phyloP scores from a whole-genome alignment of 2,113 vertebrate genomes.

The Oncorhynchus gorbuscha region DNA sequence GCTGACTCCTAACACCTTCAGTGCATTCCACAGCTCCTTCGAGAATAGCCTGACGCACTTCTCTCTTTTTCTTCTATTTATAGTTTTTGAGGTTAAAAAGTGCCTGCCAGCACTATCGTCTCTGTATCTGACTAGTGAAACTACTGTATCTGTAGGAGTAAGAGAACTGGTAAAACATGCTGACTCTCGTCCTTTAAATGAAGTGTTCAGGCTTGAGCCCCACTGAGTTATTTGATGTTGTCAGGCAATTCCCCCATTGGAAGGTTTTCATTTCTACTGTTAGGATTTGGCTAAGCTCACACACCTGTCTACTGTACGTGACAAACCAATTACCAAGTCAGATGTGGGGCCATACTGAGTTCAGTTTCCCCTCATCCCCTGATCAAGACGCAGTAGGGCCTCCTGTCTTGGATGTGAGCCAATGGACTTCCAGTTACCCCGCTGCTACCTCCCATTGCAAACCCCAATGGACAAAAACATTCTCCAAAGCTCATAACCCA shows the following conservation, averaged over 20 bases:
- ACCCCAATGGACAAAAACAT: too few relatives aligned
- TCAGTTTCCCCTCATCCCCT: too few relatives aligned
- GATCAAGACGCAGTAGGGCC: too few relatives aligned
- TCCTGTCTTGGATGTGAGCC: too few relatives aligned
- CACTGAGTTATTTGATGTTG: background rate
- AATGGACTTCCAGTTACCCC: too few relatives aligned
- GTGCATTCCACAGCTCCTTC: constrained; percentile 39
- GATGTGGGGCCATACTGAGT: too few relatives aligned
- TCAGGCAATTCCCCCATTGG: background rate
- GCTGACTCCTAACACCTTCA: constrained; percentile 44
- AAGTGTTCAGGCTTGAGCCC: background rate
- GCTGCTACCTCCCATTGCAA: too few relatives aligned
- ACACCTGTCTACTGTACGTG: background rate
- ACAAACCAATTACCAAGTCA: too few relatives aligned
- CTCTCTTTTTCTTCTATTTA: background rate
- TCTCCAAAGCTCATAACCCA: background rate
- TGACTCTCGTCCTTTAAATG: background rate
- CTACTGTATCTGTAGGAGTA: background rate
- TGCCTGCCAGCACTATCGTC: too few relatives aligned
- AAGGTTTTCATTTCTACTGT: background rate
- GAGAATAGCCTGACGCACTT: background rate
- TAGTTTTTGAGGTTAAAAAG: background rate
- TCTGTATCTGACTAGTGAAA: too few relatives aligned
- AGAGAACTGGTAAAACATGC: background rate
- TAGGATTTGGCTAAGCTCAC: background rate